Evolutionary conservation across 1,140 invertebrate species (phyloP), one percentile per base, ranked within the genome.

Genomic region (Neodiprion virginianus): DNA sequence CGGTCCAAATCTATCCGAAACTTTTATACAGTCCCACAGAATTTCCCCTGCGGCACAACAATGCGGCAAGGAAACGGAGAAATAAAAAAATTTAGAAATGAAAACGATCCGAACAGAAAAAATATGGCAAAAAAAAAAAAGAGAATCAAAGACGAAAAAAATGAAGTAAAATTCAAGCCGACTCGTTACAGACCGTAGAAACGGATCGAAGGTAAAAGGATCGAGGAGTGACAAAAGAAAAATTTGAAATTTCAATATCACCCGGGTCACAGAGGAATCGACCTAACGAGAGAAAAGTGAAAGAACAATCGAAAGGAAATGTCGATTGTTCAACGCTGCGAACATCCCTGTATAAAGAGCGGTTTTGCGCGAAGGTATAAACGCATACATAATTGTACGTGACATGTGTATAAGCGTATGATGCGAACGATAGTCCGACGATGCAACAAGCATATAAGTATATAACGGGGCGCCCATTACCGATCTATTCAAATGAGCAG

Each of bases 401-500:
- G 10, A 53, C 50, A 14, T n/a, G 50, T 11, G 10, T 61, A 12
- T 8, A 61, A 4, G n/a, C 5, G 8, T 8, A 61, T 61, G 53
- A 17, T 5, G 28, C 28, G 28, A 40, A 40, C 28, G 28, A 40
- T 40, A 40, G 28, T 40, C 28, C 28, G 28, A 40, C 28, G 28
- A 40, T 40, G 5, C 28, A 40, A 40, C 28, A 40, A 40, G 28
- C 28, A 5, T 40, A 40, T 40, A 40, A 40, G 28, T 40, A 40
- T 40, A 40, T 40, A 40, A 40, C 1, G 2, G 28, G 28, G 53
- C 8, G 53, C 53, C 53, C n/a, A 61, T 61, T 61, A 61, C 53
- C 53, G 53, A 83, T 84, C 80, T 83, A 86, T 86, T 85, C 81
- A 86, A 86, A 86, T 83, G 83, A 86, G 80, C 79, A 81, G 69